phyloP scores from a whole-genome alignment of 2,113 vertebrate species.

The Acinonyx jubatus region DNA sequence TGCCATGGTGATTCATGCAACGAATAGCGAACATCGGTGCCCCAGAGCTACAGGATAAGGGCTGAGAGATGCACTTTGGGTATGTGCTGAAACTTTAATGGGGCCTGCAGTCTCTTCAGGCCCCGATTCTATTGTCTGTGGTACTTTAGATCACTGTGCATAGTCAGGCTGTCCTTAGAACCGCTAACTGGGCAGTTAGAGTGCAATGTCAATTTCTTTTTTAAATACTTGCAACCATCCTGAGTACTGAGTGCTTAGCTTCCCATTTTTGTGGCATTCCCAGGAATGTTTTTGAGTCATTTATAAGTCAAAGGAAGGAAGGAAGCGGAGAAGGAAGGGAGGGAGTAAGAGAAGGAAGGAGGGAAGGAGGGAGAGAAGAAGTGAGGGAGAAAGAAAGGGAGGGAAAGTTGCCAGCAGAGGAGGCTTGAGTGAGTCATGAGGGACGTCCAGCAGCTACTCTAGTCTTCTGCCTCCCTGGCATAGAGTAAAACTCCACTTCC shows the following conservation, averaged over 20 bases:
- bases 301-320: not conserved
- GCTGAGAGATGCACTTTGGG: not conserved
- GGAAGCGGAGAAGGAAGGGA: too few species aligned
- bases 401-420: not conserved
- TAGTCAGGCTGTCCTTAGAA: not conserved
- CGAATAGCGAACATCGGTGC: not conserved
- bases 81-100: slow-evolving; percentile 4
- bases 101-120: not conserved
- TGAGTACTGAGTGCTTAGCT: not conserved
- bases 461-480: too few species aligned
- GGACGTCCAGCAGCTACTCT: not conserved
- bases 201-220: not conserved
- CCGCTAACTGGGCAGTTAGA: not conserved
- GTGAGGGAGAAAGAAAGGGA: not conserved
- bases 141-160: not conserved
- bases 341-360: not conserved
- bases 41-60: not conserved
- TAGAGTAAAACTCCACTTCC: not conserved
- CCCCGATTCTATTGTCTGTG: not conserved
- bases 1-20: slow-evolving; percentile 4
- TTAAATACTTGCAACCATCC: not conserved
- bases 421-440: not conserved
- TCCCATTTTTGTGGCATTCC: not conserved
- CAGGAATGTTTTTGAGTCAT: not conserved
- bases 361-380: fast-evolving